Percentiles rank a stretch among this genome's conserved stretches.
phyloP scores from a whole-genome alignment of 2,113 vertebrate genomes.

The Kobus ellipsiprymnus region DNA sequence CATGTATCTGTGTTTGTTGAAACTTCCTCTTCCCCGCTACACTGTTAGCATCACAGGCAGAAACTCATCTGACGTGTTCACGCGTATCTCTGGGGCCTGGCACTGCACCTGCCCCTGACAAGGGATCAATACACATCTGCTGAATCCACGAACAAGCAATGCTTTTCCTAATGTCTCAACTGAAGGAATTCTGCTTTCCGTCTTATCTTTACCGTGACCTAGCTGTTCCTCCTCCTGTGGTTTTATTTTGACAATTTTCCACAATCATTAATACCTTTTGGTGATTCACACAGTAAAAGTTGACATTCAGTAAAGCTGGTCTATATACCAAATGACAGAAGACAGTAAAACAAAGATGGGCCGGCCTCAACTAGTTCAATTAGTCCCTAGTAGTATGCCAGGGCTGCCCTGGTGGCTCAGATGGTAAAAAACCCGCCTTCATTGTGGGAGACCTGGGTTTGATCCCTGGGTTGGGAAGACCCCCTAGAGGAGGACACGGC shows the following conservation, averaged over 20 bases:
- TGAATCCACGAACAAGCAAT: background rate
- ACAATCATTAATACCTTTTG: background rate
- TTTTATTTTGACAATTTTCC: background rate
- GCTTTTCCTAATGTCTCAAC: background rate
- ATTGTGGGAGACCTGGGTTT: background rate
- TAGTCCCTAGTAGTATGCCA: background rate
- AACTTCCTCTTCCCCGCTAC: background rate
- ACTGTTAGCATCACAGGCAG: background rate
- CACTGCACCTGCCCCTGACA: background rate
- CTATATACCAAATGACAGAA: background rate
- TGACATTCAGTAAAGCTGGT: background rate
- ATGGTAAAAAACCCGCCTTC: background rate
- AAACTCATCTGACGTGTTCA: background rate
- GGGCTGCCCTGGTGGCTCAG: background rate
- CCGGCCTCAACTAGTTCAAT: background rate
- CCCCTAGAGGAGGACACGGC: background rate
- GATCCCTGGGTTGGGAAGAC: background rate
- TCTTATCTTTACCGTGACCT: background rate
- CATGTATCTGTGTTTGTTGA: background rate
- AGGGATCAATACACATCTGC: background rate
- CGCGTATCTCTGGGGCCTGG: background rate
- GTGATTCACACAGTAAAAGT: background rate
- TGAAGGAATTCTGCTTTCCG: background rate
- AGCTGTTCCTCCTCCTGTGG: background rate
- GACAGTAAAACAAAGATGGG: background rate